These are phyloP conservation scores for Paguma larvata DNA, from an alignment of 2,797 vertebrate genomes.

Conservation along the genomic window DNA sequence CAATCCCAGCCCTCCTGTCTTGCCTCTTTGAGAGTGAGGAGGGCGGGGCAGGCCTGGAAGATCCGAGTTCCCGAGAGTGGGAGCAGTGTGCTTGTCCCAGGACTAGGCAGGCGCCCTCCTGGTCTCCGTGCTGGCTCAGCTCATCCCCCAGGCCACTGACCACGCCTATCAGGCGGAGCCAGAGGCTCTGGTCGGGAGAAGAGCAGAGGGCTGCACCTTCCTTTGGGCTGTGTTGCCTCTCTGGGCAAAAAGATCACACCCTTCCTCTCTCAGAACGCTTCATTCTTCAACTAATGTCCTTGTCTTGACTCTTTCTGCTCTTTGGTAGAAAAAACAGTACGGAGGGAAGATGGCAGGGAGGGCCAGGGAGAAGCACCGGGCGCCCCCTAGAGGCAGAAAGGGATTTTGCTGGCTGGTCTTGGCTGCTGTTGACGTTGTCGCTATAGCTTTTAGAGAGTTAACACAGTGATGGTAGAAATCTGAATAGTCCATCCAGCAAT, in stretches of 20 bases:
- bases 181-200: background rate
- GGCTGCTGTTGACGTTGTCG: background rate
- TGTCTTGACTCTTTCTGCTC: background rate
- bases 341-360: background rate
- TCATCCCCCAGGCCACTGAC: background rate
- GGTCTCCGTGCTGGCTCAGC: background rate
- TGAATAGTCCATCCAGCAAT: slow-evolving; percentile 27
- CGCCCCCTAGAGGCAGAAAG: background rate
- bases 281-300: background rate
- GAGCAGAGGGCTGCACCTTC: background rate
- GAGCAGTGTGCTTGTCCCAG: background rate
- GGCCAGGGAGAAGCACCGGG: background rate
- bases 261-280: background rate
- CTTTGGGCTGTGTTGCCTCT: background rate
- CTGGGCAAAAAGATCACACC: background rate
- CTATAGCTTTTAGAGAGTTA: background rate
- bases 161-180: background rate
- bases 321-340: background rate
- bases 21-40: background rate
- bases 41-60: background rate
- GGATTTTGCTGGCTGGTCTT: background rate
- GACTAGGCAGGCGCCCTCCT: background rate
- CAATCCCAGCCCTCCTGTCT: background rate
- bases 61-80: background rate
- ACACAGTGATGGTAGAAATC: background rate